phyloP scores from a whole-genome alignment of 1,140 invertebrate species.

The Cydia pomonella region DNA sequence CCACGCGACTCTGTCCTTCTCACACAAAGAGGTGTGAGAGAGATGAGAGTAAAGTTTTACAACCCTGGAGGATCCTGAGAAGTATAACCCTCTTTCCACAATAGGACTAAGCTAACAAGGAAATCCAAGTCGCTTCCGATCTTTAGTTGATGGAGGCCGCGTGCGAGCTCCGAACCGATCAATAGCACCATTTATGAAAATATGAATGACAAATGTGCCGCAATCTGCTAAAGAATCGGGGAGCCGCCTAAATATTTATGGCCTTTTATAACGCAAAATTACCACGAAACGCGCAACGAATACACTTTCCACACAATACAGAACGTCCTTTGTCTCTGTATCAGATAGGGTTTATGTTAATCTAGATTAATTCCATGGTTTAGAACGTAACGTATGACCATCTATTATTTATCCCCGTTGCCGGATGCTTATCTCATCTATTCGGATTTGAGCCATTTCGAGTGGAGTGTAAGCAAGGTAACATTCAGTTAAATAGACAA shows the following conservation, averaged over 20 bases:
- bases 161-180: slow-evolving; percentile 19
- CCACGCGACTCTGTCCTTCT: background rate
- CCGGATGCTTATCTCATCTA: background rate
- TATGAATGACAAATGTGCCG: slow-evolving; percentile 30
- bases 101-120: background rate
- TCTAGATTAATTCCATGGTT: slow-evolving; percentile 19
- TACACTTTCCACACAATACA: slow-evolving; percentile 11
- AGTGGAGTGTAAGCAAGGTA: background rate
- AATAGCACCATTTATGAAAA: slow-evolving; percentile 30
- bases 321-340: slow-evolving; percentile 22
- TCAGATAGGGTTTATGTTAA: slow-evolving; percentile 22
- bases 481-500: background rate
- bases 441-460: background rate
- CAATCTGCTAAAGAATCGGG: slow-evolving; percentile 28
- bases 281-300: slow-evolving; percentile 6
- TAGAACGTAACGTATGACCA: slow-evolving; percentile 2
- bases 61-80: too few species aligned
- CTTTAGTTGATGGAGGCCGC: background rate
- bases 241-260: slow-evolving; percentile 30
- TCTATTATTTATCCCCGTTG: slow-evolving; percentile 25
- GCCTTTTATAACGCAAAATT: slow-evolving; percentile 13
- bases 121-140: background rate
- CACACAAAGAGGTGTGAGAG: background rate
- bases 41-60: slow-evolving; percentile 3
- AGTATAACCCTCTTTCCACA: slow-evolving; percentile 6